Evolutionary conservation across 2,113 vertebrate genomes (phyloP), one percentile per base, ranked within the genome.

Genomic region (Microcebus jonahi): DNA sequence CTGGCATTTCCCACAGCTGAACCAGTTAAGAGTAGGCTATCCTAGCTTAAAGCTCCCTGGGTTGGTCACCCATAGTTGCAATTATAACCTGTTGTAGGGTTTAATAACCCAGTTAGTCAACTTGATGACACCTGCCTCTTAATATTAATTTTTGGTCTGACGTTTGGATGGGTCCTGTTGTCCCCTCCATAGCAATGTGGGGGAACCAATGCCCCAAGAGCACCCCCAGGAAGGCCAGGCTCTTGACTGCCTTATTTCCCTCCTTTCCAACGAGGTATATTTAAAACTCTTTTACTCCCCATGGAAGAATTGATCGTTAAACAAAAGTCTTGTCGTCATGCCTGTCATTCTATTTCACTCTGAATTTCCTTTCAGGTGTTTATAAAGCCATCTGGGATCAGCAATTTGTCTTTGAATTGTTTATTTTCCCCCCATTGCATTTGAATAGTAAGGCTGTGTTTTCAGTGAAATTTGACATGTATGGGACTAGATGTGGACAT

Each of bases 391-490:
- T 86, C 75, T 91, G 83, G 88, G 93, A 88, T 83, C 7, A 1
- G 68, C 48, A 82, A n/a, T 77, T 94, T 42, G 48, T 94, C 73
- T 88, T 82, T 75, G 63, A 88, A 87, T 93, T 70, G 39, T 48
- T 92, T 50, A 55, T 59, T 63, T 7, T 31, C 2, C 23, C 45
- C 61, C 42, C 23, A 71, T 63, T 73, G 45, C 31, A 92, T 95
- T 97, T 96, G 91, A 95, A 96, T 89, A 90, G 67, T 45, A 61
- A 93, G 88, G 29, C 90, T 96, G 68, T 20, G 21, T 71, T 92
- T 96, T 96, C 95, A 91, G 88, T 71, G 39, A 96, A 94, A 95
- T 92, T 93, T 96, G 94, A 94, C 48, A 81, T 68, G 88, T 48
- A 39, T 63, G 53, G n/a, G 83, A 85, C 48, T 76, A 93, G 90